Evolutionary conservation across 2,113 vertebrate species (phyloP).

Genomic region (Paramormyrops kingsleyae): DNA sequence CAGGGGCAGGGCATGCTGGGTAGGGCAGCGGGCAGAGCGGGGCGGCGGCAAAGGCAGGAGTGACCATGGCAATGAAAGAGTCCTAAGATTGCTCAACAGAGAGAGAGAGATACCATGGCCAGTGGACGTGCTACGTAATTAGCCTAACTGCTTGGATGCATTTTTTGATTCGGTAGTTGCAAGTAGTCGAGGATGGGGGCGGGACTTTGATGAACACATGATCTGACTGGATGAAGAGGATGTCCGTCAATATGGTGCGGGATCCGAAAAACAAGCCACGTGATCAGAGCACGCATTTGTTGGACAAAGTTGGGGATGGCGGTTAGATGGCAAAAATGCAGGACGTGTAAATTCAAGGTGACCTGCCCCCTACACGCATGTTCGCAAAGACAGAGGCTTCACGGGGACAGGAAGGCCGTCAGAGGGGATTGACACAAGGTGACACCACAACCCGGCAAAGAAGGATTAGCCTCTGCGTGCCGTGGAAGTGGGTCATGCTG

Average conservation of each 20-base stretch:
- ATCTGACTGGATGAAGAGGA: not conserved
- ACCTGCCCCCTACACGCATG: not conserved
- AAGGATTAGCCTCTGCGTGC: slow-evolving; percentile 31
- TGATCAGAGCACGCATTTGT: not conserved
- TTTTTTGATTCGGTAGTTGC: not conserved
- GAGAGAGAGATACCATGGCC: not conserved
- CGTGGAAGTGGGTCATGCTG: slow-evolving; percentile 33
- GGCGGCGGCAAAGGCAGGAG: not conserved
- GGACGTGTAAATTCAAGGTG: not conserved
- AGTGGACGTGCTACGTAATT: not conserved
- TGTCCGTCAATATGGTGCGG: not conserved
- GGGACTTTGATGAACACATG: not conserved
- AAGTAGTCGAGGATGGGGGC: not conserved
- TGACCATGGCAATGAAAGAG: not conserved
- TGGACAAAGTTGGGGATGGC: not conserved
- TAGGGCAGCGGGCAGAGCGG: not conserved
- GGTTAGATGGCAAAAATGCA: not conserved
- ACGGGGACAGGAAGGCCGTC: not conserved
- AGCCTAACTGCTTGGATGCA: not conserved
- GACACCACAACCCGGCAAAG: slow-evolving; percentile 25
- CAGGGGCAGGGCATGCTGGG: not conserved
- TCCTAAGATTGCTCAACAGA: not conserved
- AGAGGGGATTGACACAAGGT: slow-evolving; percentile 3
- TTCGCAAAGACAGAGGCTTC: not conserved
- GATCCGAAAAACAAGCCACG: not conserved